Conservation (phyloP, 2,797 vertebrate species). For the Poeciliopsis presidionis region DNA sequence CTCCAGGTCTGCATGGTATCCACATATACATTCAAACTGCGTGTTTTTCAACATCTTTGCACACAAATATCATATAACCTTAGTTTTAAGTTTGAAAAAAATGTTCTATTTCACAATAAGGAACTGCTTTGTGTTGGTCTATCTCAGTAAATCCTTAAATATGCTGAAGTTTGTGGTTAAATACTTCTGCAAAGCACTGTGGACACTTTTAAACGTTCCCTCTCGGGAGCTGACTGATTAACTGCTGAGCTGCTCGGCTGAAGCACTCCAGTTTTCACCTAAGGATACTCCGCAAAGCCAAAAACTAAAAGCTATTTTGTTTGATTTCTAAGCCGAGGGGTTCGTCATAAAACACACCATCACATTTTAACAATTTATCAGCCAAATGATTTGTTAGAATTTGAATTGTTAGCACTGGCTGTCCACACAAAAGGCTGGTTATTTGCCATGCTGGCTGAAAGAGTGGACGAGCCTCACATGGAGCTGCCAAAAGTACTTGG, state of each 20-base stretch:
- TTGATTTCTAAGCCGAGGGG: slow-evolving; percentile 65
- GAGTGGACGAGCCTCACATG: slow-evolving; percentile 57
- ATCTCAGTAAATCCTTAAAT: neutral
- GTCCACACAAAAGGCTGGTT: slow-evolving; percentile 68
- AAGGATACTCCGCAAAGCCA: slow-evolving; percentile 60
- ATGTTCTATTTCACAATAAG: neutral
- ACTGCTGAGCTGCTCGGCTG: slow-evolving; percentile 50
- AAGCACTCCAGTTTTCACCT: slow-evolving; percentile 56
- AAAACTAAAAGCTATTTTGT: slow-evolving; percentile 67
- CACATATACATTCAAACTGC: too few relatives aligned
- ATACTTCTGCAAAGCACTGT: slow-evolving; percentile 13
- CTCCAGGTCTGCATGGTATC: too few relatives aligned
- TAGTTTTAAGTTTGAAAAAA: neutral
- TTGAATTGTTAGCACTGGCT: slow-evolving; percentile 56
- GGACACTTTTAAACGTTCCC: slow-evolving; percentile 62
- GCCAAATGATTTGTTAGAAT: slow-evolving; percentile 72
- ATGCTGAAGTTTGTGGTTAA: neutral
- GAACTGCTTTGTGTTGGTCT: neutral
- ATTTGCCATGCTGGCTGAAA: slow-evolving; percentile 70
- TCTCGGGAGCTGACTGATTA: slow-evolving; percentile 57
- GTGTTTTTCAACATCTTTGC: too few relatives aligned
- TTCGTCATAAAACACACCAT: slow-evolving; percentile 58
- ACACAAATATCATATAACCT: neutral
- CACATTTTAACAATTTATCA: slow-evolving; percentile 65
- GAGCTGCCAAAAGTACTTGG: slow-evolving; percentile 53